These are phyloP conservation scores for Labeo calbasu DNA, from an alignment of 2,797 vertebrate genomes.

Conservation along the genomic window DNA sequence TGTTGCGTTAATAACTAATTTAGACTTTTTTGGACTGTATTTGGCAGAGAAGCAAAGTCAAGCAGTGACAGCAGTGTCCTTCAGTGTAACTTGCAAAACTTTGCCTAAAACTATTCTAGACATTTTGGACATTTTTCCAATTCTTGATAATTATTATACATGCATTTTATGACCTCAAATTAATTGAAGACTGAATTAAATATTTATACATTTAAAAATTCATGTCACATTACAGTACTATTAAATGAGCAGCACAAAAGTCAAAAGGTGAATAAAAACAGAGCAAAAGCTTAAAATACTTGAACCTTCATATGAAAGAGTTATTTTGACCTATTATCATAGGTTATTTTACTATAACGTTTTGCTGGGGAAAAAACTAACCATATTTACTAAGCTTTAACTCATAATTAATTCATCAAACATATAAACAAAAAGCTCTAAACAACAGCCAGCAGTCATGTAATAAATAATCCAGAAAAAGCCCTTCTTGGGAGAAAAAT, in stretches of 20 bases:
- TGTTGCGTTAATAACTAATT: background rate
- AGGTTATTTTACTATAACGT: background rate
- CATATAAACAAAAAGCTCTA: background rate
- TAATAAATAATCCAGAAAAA: background rate
- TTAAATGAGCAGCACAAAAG: background rate
- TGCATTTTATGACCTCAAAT: constrained; percentile 1
- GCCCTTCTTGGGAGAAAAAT: background rate
- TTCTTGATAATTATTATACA: background rate
- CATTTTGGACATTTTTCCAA: too few relatives aligned
- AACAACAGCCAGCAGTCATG: background rate
- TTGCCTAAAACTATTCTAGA: background rate
- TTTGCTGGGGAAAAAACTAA: background rate
- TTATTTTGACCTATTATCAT: background rate
- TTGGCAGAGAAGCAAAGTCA: background rate
- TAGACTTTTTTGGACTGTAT: background rate
- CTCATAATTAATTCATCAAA: background rate
- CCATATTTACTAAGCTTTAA: background rate
- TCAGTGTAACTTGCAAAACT: background rate
- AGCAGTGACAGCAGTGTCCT: background rate
- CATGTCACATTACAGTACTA: background rate
- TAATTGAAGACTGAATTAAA: background rate
- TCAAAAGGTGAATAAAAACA: background rate
- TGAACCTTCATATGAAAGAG: background rate
- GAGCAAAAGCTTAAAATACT: background rate
- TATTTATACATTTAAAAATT: constrained; percentile 9